These are phyloP conservation scores for Pedetes capensis DNA, from an alignment of 2,113 vertebrate species.

Conservation along the genomic window DNA sequence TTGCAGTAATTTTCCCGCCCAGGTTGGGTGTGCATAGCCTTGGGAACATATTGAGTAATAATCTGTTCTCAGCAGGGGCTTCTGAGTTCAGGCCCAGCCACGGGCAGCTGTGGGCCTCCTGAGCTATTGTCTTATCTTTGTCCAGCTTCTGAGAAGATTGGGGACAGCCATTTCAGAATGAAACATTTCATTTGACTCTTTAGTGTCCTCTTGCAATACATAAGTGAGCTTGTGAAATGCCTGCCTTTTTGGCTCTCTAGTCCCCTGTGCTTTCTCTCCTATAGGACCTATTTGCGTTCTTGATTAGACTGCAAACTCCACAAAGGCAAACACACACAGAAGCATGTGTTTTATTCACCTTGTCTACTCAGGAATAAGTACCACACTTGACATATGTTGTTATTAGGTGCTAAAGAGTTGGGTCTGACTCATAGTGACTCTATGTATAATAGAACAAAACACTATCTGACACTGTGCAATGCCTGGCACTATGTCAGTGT, in stretches of 20 bases:
- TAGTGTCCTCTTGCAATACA: background rate
- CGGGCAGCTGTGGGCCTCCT: rapidly evolving
- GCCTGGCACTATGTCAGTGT: no score
- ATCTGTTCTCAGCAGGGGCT: background rate
- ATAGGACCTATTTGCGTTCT: background rate
- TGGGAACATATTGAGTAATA: background rate
- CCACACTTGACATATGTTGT: background rate
- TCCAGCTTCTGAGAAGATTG: background rate
- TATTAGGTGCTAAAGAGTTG: no score
- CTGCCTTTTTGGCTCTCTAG: background rate
- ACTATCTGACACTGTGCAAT: no score
- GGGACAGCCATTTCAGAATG: background rate
- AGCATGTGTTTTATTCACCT: background rate
- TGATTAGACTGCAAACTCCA: background rate
- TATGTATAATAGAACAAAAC: no score
- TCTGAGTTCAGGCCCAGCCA: background rate
- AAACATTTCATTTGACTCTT: background rate
- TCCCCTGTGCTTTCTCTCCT: no score
- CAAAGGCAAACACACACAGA: background rate
- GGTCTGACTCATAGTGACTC: no score
- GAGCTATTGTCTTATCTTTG: background rate
- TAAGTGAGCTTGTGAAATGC: background rate
- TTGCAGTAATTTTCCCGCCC: background rate
- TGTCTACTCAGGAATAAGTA: background rate
- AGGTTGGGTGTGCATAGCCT: background rate